Percentiles rank a stretch among this genome's conserved stretches.
Evolutionary conservation across 2,113 vertebrate genomes (phyloP).

Genomic region (Amphilophus citrinellus): DNA sequence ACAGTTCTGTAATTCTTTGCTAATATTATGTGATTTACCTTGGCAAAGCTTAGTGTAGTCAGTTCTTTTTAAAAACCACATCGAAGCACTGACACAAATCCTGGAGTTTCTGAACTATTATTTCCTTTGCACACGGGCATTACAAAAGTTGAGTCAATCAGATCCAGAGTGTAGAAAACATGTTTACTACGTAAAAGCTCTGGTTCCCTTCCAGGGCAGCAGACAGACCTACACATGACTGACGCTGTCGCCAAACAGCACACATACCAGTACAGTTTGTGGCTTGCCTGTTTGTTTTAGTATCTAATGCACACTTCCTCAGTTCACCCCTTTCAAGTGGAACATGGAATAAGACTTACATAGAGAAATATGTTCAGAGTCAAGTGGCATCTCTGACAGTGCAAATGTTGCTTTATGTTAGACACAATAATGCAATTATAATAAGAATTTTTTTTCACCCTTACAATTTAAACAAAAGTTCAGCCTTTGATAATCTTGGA

Average conservation of each 20-base stretch:
- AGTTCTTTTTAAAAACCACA: conserved; percentile 1
- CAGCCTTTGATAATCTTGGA: conserved; percentile 17
- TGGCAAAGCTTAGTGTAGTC: conserved; percentile 22
- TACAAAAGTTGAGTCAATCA: conserved; percentile 37
- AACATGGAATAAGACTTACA: conserved; percentile 38
- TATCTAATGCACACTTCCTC: conserved; percentile 86
- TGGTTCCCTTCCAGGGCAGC: conserved; percentile 43
- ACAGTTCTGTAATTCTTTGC: conserved; percentile 50
- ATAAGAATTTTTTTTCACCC: neutral
- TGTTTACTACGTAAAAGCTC: conserved; percentile 58
- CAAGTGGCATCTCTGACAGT: conserved; percentile 20
- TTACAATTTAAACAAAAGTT: conserved; percentile 1
- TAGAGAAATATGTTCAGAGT: conserved; percentile 18
- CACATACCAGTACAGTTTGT: conserved; percentile 81
- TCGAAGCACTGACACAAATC: conserved; percentile 27
- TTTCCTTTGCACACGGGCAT: conserved; percentile 25
- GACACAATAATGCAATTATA: neutral
- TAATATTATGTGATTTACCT: conserved; percentile 48
- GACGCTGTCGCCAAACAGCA: conserved; percentile 84
- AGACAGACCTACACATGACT: conserved; percentile 57
- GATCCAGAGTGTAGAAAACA: conserved; percentile 43
- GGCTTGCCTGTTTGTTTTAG: conserved; percentile 84
- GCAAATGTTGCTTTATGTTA: neutral
- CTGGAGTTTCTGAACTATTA: conserved; percentile 33
- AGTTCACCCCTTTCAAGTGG: conserved; percentile 76